Evolutionary conservation across 2,888 invertebrate species (phyloP).

Genomic region (Pollenia amentaria): DNA sequence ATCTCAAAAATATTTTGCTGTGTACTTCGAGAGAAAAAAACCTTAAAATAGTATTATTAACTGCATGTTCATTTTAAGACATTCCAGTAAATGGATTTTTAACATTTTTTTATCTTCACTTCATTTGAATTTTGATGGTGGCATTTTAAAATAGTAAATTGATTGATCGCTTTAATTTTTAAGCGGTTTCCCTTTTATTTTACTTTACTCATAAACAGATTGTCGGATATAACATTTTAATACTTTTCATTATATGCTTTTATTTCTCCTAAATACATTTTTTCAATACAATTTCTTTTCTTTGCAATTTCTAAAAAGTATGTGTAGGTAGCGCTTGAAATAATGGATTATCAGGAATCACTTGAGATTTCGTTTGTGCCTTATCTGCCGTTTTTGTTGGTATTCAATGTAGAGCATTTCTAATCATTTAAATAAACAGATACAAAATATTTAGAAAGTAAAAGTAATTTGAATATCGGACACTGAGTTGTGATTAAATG

Average conservation of each 20-base stretch:
- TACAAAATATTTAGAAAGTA: conserved; percentile 61
- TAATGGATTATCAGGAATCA: conserved; percentile 63
- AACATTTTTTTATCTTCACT: conserved; percentile 1
- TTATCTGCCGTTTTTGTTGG: neutral
- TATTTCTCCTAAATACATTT: neutral
- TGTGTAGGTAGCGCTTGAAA: conserved; percentile 49
- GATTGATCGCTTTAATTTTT: conserved; percentile 51
- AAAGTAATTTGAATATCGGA: conserved; percentile 55
- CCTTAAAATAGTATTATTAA: neutral
- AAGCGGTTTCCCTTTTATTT: conserved; percentile 44
- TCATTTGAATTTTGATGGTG: neutral
- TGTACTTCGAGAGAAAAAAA: neutral
- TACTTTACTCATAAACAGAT: too few relatives aligned
- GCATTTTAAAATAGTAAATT: conserved; percentile 43
- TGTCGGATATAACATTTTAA: neutral
- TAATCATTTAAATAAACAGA: conserved; percentile 48
- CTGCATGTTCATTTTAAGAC: neutral
- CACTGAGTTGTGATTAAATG: neutral
- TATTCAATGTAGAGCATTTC: conserved; percentile 66
- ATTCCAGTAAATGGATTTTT: conserved; percentile 15
- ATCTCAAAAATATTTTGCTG: neutral
- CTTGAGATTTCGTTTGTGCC: conserved; percentile 39
- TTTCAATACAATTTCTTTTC: conserved; percentile 4
- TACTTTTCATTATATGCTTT: conserved; percentile 1
- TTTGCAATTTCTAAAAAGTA: neutral